A percentile compares a stretch with the other conserved stretches of the same genome.
These are phyloP conservation scores for Heliconius charithonia DNA, from an alignment of 2,888 invertebrate genomes.

Conservation along the genomic window DNA sequence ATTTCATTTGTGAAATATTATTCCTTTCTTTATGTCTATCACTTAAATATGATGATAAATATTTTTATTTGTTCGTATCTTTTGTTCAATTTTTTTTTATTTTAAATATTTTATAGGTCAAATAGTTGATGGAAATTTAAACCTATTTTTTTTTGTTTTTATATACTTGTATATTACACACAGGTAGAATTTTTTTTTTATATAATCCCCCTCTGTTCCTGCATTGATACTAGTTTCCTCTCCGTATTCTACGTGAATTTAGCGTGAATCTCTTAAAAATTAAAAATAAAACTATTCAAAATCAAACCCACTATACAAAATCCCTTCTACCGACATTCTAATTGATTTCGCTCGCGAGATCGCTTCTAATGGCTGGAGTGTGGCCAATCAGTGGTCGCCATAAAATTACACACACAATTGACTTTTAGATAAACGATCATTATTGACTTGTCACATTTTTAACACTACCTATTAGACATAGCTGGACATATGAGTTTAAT, in stretches of 20 bases:
- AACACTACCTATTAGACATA: neutral
- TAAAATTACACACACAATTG: constrained; percentile 30
- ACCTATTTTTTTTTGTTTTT: too few species aligned
- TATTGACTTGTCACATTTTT: constrained; percentile 17
- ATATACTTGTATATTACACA: too few species aligned
- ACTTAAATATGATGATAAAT: constrained; percentile 22
- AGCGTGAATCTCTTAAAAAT: neutral
- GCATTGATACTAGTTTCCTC: too few species aligned
- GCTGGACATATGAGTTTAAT: neutral
- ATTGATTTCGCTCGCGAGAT: neutral
- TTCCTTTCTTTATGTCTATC: constrained; percentile 33
- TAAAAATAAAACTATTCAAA: constrained; percentile 1
- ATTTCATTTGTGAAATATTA: constrained; percentile 37
- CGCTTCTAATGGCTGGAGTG: constrained; percentile 28
- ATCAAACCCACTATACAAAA: neutral
- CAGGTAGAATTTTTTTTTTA: too few species aligned
- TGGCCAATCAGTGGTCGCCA: constrained; percentile 29
- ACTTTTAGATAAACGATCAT: constrained; percentile 23
- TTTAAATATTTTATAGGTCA: too few species aligned
- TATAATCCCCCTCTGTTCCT: too few species aligned
- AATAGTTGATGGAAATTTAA: too few species aligned
- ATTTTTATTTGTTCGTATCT: constrained; percentile 2
- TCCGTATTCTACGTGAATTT: too few species aligned
- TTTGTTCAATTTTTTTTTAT: neutral
- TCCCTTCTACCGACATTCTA: neutral